Percentiles rank a stretch among this genome's conserved stretches.
phyloP scores from a whole-genome alignment of 2,113 vertebrate species.

The Myodes glareolus region DNA sequence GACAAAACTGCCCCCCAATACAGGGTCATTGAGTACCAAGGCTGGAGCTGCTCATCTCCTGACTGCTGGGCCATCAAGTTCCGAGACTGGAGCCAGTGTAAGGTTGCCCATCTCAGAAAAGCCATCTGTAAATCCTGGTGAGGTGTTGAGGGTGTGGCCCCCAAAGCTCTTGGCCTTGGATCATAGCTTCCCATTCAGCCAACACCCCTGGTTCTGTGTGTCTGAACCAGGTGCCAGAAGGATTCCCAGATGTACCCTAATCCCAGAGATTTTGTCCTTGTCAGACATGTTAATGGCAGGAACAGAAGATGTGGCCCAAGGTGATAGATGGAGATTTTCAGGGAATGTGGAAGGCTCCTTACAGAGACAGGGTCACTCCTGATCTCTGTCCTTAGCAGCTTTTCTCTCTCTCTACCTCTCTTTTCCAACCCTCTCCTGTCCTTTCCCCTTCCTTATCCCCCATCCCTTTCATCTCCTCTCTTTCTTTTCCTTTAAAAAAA shows the following conservation, averaged over 20 bases:
- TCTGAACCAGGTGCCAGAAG: rapidly evolving
- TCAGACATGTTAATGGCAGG: neutral
- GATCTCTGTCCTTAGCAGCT: neutral
- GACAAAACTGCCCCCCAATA: neutral
- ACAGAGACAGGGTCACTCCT: rapidly evolving
- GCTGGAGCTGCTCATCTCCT: neutral
- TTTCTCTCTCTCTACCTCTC: neutral
- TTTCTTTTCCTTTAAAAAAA: neutral
- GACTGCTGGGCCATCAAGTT: rapidly evolving
- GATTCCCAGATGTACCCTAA: neutral
- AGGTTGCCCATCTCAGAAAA: neutral
- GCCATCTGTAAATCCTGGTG: neutral
- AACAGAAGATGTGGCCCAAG: rapidly evolving
- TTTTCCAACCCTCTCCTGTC: too few species aligned
- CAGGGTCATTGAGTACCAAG: neutral
- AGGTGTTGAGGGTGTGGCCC: too few species aligned
- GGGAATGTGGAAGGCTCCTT: neutral
- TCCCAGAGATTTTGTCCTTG: neutral
- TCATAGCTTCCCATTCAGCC: neutral
- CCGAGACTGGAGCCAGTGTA: neutral
- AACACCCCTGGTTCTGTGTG: rapidly evolving
- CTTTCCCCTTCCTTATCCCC: neutral
- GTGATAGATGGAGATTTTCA: too few species aligned
- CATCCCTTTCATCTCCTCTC: neutral
- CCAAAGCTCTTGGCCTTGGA: rapidly evolving